Percentiles rank a stretch among this genome's conserved stretches.
Conservation (phyloP, 2,888 invertebrate species). For the Amphipyra tragopoginis region DNA sequence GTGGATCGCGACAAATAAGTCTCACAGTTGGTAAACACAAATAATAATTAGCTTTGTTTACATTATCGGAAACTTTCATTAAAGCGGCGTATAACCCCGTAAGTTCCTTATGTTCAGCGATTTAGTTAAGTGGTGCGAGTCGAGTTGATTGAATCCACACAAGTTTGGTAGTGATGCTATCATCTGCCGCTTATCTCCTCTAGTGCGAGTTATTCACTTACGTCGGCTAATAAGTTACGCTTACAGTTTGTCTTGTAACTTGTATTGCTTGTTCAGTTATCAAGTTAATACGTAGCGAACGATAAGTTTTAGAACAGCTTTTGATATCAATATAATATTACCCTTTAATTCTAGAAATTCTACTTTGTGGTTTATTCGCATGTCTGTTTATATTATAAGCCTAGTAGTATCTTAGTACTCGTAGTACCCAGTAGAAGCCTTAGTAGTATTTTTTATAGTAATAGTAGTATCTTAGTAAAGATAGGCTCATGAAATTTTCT, state of each 20-base stretch:
- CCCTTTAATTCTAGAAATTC: not conserved
- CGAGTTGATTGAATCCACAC: not conserved
- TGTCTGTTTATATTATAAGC: too few relatives aligned
- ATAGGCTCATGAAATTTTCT: too few relatives aligned
- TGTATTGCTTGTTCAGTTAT: conserved; percentile 1
- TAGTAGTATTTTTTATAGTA: too few relatives aligned
- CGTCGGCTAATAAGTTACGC: conserved; percentile 8
- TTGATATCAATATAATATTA: too few relatives aligned
- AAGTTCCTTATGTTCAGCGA: conserved; percentile 4
- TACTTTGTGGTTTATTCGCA: too few relatives aligned
- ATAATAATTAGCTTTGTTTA: not conserved
- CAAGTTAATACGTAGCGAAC: not conserved
- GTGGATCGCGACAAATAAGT: too few relatives aligned
- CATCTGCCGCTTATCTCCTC: not conserved
- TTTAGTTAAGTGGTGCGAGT: not conserved
- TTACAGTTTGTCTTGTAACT: conserved; percentile 7
- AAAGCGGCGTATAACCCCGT: not conserved
- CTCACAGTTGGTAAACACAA: too few relatives aligned
- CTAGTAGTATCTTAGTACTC: too few relatives aligned
- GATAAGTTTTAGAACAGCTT: not conserved
- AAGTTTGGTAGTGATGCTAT: not conserved
- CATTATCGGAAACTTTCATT: not conserved
- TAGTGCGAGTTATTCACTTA: not conserved
- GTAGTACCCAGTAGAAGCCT: too few relatives aligned
- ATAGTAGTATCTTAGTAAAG: too few relatives aligned